Conservation (phyloP, 1,140 invertebrate genomes). For the Pachypeltis micranthus region DNA sequence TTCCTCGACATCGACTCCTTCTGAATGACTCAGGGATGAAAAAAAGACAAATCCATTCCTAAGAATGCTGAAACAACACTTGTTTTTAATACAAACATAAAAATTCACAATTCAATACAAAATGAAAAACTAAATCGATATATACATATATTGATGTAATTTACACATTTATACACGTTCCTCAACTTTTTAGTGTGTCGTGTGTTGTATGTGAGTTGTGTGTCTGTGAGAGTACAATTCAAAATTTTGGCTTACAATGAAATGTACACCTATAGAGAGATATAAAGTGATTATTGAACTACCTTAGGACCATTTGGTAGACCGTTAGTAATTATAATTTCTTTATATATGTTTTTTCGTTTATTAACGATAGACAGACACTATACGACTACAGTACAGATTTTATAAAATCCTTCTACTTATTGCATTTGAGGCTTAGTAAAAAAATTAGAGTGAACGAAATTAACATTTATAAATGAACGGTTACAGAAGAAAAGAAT, state of each 20-base stretch:
- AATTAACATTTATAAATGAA: too few species aligned
- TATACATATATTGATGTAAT: neutral
- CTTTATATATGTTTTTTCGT: neutral
- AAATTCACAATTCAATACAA: neutral
- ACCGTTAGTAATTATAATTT: neutral
- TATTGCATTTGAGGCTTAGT: slow-evolving; percentile 17
- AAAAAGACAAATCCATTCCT: neutral
- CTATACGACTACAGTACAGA: neutral
- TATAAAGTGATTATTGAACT: neutral
- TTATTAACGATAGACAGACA: neutral
- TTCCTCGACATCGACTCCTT: too few species aligned
- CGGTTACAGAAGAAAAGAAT: too few species aligned
- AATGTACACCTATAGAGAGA: slow-evolving; percentile 16
- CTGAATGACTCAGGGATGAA: too few species aligned
- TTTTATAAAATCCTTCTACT: slow-evolving; percentile 12
- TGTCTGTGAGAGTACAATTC: slow-evolving; percentile 17
- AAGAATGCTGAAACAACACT: slow-evolving; percentile 2
- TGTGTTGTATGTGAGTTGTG: too few species aligned
- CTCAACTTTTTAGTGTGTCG: slow-evolving; percentile 9
- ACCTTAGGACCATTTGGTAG: neutral
- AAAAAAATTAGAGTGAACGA: too few species aligned
- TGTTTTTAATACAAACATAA: slow-evolving; percentile 3
- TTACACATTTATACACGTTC: slow-evolving; percentile 21
- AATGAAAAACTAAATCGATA: slow-evolving; percentile 1
- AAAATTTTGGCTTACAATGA: slow-evolving; percentile 10